Percentiles rank a stretch among this genome's conserved stretches.
phyloP scores from a whole-genome alignment of 2,888 invertebrate genomes.

The Panopea generosa region DNA sequence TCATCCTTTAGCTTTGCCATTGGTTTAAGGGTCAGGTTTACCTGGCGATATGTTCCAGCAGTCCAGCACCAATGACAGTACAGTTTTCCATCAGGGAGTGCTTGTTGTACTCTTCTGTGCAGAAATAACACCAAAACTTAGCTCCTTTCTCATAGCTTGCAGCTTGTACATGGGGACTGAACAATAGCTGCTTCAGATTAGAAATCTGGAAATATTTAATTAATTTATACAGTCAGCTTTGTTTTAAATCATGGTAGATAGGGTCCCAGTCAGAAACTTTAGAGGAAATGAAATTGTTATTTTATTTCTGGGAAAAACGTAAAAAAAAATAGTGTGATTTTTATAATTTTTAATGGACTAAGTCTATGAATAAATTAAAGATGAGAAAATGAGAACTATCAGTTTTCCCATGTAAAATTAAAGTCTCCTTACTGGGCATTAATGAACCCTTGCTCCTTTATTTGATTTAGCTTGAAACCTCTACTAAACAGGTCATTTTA shows the following conservation, averaged over 20 bases:
- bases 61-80: conserved; percentile 64
- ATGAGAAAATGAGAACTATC: no score
- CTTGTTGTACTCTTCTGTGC: conserved; percentile 69
- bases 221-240: conserved; percentile 5
- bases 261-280: no score
- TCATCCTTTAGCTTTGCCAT: no score
- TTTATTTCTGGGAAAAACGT: background rate
- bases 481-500: no score
- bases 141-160: conserved; percentile 69
- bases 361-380: no score
- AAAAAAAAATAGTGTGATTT: background rate
- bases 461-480: no score
- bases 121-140: conserved; percentile 81
- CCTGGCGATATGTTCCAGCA: conserved; percentile 75
- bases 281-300: background rate
- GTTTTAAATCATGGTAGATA: conserved; percentile 1
- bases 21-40: no score
- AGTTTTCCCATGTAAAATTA: no score
- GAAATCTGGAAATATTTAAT: no score
- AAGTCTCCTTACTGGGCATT: no score
- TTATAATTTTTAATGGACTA: no score
- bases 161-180: conserved; percentile 62
- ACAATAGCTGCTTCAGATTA: conserved; percentile 52
- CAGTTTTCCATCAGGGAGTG: conserved; percentile 66
- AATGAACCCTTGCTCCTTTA: no score